Base-by-base conservation (phyloP, 2,113 vertebrate species). In the Leiothrix lutea region DNA sequence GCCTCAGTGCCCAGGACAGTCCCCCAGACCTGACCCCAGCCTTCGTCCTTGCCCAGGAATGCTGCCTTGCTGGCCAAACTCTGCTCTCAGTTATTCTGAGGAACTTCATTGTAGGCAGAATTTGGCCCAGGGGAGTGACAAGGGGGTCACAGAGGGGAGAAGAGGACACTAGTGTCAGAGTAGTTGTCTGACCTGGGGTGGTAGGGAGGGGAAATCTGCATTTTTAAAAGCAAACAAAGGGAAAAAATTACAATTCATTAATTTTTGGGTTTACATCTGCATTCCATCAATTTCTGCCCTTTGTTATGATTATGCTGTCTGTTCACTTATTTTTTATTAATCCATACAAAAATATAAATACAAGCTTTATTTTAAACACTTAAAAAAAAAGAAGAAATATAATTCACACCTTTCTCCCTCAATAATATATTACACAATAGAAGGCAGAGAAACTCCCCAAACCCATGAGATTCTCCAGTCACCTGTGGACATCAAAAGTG, bases 271-370 rank as follows among this genome's bases (percentile, higher is more conserved):
- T 74, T 73, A 93, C 65, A 86, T 86, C 69, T 65, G 20, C 64
- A 69, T 77, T 86, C 62, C 45, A 14, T 44, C 35, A 24, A 35
- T 58, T 90, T 94, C 87, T 86, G 78, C 57, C 75, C 35, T 84
- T 82, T 94, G 88, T 92, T 90, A 91, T 31, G 82, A 28, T 94
- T 73, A 85, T 51, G 47, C 64, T 84, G 51, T 73, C 86, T 69
- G 56, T 89, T 94, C 86, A 50, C 81, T 92, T 95, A 47, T 40
- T 81, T 94, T 94, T 97, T 96, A 95, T 92, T 96, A 78, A 94
- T 77, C 79, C 80, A 95, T 97, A 95, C 93, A 95, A 94, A 91
- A 97, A 96, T 97, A 95, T 93, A 97, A 97, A 95, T 95, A 96
- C 93, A 96, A 67, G 90, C 61, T 94, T 96, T 94, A 94, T 92